A percentile compares a stretch with the other conserved stretches of the same genome.
These are phyloP conservation scores for Cygnus olor DNA, from an alignment of 2,797 vertebrate species.

Conservation along the genomic window DNA sequence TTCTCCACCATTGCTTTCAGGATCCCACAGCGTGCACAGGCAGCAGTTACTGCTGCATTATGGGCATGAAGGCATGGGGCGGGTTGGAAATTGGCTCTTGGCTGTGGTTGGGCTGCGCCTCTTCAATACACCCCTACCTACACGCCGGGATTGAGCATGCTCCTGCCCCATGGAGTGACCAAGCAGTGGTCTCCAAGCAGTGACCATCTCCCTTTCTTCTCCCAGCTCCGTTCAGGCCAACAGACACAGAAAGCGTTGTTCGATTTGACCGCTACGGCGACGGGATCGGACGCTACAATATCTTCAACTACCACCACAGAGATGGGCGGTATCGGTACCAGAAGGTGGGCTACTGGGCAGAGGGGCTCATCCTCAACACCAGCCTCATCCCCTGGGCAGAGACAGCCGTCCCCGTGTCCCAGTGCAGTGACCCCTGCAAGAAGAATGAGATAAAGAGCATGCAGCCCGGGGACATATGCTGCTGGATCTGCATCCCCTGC, in stretches of 20 bases:
- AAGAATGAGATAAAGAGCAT: slow-evolving; percentile 97
- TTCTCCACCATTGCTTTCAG: background rate
- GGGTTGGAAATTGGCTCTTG: background rate
- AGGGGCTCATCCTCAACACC: slow-evolving; percentile 89
- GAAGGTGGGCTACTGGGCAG: slow-evolving; percentile 97
- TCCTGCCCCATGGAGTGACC: background rate
- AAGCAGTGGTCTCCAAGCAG: no score
- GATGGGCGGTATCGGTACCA: slow-evolving; percentile 87
- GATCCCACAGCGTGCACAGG: fast-evolving
- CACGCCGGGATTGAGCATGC: fast-evolving
- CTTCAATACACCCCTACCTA: background rate
- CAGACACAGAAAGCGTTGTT: slow-evolving; percentile 86
- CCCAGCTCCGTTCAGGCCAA: slow-evolving; percentile 93
- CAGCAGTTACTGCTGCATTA: background rate
- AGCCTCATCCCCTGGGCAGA: slow-evolving; percentile 87
- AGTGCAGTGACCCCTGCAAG: slow-evolving; percentile 96
- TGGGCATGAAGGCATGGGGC: background rate
- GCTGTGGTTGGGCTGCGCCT: background rate
- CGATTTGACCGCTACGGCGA: slow-evolving; percentile 92
- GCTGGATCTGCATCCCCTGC: slow-evolving; percentile 98
- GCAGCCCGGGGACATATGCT: slow-evolving; percentile 98
- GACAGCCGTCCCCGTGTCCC: slow-evolving; percentile 86
- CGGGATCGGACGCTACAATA: slow-evolving; percentile 97
- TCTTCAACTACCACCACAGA: slow-evolving; percentile 91
- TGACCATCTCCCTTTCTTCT: slow-evolving; percentile 8